A percentile compares a stretch with the other conserved stretches of the same genome.
phyloP scores from a whole-genome alignment of 2,113 vertebrate species.

The Podilymbus podiceps region DNA sequence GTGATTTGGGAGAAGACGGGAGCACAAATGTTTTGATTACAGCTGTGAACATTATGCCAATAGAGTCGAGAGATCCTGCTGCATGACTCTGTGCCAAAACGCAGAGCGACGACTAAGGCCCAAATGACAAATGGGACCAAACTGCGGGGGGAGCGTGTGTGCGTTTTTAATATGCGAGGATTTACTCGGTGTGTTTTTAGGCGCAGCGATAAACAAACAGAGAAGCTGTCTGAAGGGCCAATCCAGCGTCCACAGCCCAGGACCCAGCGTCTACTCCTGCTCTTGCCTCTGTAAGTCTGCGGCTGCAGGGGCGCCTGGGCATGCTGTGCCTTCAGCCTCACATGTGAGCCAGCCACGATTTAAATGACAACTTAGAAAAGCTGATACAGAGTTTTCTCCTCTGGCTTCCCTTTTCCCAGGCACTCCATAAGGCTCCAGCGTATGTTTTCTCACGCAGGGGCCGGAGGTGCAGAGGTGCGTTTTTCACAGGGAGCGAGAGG shows the following conservation, averaged over 20 bases:
- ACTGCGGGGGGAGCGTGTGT: background rate
- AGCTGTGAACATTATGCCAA: background rate
- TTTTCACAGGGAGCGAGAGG: background rate
- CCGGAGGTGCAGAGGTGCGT: background rate
- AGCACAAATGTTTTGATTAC: background rate
- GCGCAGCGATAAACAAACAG: background rate
- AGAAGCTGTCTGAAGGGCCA: background rate
- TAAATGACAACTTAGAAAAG: background rate
- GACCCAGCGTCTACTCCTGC: background rate
- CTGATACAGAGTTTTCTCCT: background rate
- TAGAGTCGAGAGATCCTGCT: background rate
- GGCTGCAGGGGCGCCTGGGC: background rate
- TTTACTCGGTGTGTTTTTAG: background rate
- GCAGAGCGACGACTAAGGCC: background rate
- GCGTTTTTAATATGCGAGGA: background rate
- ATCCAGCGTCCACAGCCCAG: background rate
- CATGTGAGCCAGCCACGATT: background rate
- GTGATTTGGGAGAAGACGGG: background rate
- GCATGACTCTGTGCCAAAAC: background rate
- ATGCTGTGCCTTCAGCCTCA: background rate
- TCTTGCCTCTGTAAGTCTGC: background rate
- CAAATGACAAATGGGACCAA: background rate
- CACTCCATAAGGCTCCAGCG: background rate
- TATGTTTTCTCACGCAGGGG: background rate
- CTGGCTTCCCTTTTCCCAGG: background rate